Evolutionary conservation across 1,140 invertebrate species (phyloP).

Genomic region (Anagrus nilaparvatae): DNA sequence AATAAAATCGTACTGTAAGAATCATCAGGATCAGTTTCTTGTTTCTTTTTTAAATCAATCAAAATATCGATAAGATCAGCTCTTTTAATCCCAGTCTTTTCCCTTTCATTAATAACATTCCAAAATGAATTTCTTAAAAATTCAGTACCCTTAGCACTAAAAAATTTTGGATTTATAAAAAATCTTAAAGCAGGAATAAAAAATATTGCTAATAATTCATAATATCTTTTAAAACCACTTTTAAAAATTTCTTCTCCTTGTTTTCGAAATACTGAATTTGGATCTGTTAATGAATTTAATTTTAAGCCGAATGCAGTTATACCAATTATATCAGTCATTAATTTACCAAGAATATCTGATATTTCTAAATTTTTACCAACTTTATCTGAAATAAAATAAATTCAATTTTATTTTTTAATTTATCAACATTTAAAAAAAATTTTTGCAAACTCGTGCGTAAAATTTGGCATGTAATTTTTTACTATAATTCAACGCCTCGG

Average conservation of each 20-base stretch:
- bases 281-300: constrained; percentile 35
- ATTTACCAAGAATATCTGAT: constrained; percentile 33
- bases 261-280: constrained; percentile 24
- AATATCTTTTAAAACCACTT: constrained; percentile 35
- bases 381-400: constrained; percentile 1
- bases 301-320: constrained; percentile 39
- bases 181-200: constrained; percentile 18
- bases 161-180: constrained; percentile 19
- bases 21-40: constrained; percentile 19
- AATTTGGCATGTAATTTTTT: too few species aligned
- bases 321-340: constrained; percentile 41
- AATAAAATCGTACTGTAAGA: too few species aligned
- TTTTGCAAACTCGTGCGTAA: too few species aligned
- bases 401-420: background rate
- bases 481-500: too few species aligned
- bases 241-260: constrained; percentile 35
- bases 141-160: constrained; percentile 16
- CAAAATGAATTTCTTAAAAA: constrained; percentile 28
- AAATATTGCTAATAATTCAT: constrained; percentile 15
- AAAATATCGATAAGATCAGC: constrained; percentile 49
- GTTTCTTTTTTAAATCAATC: constrained; percentile 41
- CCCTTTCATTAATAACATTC: constrained; percentile 24
- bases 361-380: constrained; percentile 28
- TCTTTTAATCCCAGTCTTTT: constrained; percentile 28
- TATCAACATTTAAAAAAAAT: background rate